These are phyloP conservation scores for Aricia agestis DNA, from an alignment of 1,140 invertebrate genomes.

Conservation along the genomic window DNA sequence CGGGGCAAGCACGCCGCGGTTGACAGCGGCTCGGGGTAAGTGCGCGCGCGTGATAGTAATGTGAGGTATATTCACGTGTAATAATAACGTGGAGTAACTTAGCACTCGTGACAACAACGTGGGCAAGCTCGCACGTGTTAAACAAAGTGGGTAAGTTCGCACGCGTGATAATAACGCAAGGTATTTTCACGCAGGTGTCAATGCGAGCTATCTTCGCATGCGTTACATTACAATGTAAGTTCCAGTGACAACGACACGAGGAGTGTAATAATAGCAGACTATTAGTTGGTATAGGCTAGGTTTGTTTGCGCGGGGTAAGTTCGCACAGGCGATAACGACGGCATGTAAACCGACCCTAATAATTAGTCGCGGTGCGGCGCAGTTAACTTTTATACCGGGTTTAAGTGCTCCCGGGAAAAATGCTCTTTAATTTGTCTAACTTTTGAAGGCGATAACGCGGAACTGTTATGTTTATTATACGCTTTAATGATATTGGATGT, in stretches of 20 bases:
- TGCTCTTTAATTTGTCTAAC: slow-evolving; percentile 69
- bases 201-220: no score
- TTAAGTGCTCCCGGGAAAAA: slow-evolving; percentile 62
- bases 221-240: no score
- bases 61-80: no score
- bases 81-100: no score
- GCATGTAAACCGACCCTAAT: slow-evolving; percentile 75
- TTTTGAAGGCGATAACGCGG: slow-evolving; percentile 59
- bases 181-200: no score
- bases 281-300: no score
- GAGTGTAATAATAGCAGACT: no score
- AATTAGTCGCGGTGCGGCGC: slow-evolving; percentile 72
- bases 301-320: slow-evolving; percentile 55
- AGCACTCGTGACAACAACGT: no score
- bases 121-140: background rate
- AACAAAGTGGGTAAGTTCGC: background rate
- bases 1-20: slow-evolving; percentile 40
- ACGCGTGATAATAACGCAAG: background rate
- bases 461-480: slow-evolving; percentile 68
- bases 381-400: slow-evolving; percentile 70
- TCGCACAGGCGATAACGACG: slow-evolving; percentile 73
- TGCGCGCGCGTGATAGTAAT: background rate
- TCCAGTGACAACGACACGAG: no score
- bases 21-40: background rate
- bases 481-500: slow-evolving; percentile 67